Evolutionary conservation across 2,888 invertebrate genomes (phyloP).

Genomic region (Iphiclides podalirius): DNA sequence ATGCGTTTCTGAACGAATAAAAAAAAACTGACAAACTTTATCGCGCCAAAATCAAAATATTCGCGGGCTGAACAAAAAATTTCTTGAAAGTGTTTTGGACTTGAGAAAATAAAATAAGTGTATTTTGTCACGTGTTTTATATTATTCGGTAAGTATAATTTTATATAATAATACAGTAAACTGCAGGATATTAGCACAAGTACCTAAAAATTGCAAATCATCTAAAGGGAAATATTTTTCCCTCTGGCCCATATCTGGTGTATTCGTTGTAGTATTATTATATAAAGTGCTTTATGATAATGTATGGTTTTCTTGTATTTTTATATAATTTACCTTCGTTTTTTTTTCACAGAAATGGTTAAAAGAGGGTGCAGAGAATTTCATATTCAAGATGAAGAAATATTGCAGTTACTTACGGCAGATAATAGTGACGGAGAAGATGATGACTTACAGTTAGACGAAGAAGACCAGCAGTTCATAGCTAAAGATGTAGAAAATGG

Average conservation of each 20-base stretch:
- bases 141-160: conserved; percentile 25
- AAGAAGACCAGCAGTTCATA: conserved; percentile 27
- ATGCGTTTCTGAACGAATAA: conserved; percentile 10
- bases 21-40: conserved; percentile 22
- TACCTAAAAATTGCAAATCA: conserved; percentile 24
- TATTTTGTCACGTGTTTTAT: conserved; percentile 24
- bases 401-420: conserved; percentile 22
- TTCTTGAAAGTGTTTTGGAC: conserved; percentile 19
- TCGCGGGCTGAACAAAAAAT: conserved; percentile 27
- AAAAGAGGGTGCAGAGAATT: conserved; percentile 24
- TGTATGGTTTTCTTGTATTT: conserved; percentile 12
- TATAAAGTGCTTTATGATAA: conserved; percentile 17
- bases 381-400: conserved; percentile 25
- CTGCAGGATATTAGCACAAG: conserved; percentile 26
- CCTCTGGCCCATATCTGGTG: conserved; percentile 10
- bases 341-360: conserved; percentile 3
- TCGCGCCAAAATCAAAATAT: conserved; percentile 27
- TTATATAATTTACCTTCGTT: background rate
- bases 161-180: conserved; percentile 27
- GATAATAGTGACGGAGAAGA: conserved; percentile 28
- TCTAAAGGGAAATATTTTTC: conserved; percentile 19
- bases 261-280: too few relatives aligned
- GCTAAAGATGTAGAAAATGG: conserved; percentile 26
- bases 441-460: conserved; percentile 27
- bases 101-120: conserved; percentile 18